Base-by-base conservation (phyloP, 2,797 vertebrate species). In the Smutsia temminckii region DNA sequence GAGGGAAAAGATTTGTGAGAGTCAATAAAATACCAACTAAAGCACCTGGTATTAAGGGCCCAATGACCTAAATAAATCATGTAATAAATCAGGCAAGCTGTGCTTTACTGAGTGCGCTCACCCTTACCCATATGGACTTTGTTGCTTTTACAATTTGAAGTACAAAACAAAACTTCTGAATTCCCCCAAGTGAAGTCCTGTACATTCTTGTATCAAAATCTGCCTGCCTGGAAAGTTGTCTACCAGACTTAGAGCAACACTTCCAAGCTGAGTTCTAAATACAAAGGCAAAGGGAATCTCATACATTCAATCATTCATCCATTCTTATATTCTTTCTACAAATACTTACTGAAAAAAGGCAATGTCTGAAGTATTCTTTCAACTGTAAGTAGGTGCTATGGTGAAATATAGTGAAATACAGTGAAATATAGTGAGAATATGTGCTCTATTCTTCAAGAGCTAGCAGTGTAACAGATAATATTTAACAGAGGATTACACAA, bases 11-110 rank as follows among this genome's bases (percentile, higher is more conserved):
- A 96, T 88, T 95, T 79, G 34, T 57, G 61, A 75, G 75, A 55
- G 17, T 63, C 74, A 69, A 85, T 95, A 71, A 55, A 89, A 64
- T 75, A 78, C 53, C 25, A 72, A 89, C 23, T 55, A 64, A 71
- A 86, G 16, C 42, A 91, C 34, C n/a, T 80, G 40, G 51, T 95
- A 91, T 95, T 92, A 93, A 95, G 51, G 18, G 75, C 63, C 3
- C 49, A 72, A 51, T 55, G 27, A 17, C 25, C 32, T 86, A 87
- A 93, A 75, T 90, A 96, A 84, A 94, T 95, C 69, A 89, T 11
- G 46, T 46, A 46, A 46, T 21, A 66, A 46, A 46, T 46, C 29
- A 87, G 61, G 11, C 20, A 83, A 94, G 25, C 27, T 71, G 3
- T n/a, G 32, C 34, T 90, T 75, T 91, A 75, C n/a, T 85, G 64